phyloP scores from a whole-genome alignment of 2,888 invertebrate genomes.

The Seira sanloemensis region DNA sequence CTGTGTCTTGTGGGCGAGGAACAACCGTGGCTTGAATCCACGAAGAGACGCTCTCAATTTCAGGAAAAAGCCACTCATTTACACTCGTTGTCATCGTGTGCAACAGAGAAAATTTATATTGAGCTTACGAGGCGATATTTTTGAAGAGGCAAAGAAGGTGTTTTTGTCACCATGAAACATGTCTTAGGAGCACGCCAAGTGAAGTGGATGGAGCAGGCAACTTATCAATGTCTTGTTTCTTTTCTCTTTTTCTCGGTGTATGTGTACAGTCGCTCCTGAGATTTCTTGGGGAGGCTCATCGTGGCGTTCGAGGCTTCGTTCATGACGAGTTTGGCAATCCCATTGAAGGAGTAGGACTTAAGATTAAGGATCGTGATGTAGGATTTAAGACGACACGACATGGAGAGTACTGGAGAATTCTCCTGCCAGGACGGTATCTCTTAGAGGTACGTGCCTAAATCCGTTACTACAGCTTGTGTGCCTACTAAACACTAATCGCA shows the following conservation, averaged over 20 bases:
- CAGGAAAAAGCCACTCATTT: too few species aligned
- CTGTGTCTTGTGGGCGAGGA: too few species aligned
- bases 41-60: too few species aligned
- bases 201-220: constrained; percentile 3
- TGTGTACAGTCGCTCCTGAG: constrained; percentile 84
- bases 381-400: constrained; percentile 90
- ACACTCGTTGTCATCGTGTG: too few species aligned
- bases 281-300: constrained; percentile 89
- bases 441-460: constrained; percentile 88
- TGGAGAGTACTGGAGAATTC: constrained; percentile 96
- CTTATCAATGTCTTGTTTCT: constrained; percentile 38
- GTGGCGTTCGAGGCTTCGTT: constrained; percentile 93
- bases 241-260: too few species aligned
- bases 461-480: too few species aligned
- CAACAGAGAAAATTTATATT: too few species aligned
- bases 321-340: constrained; percentile 84
- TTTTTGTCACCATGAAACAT: constrained; percentile 29
- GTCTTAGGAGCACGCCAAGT: neutral
- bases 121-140: too few species aligned
- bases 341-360: constrained; percentile 86
- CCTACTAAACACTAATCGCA: too few species aligned
- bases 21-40: too few species aligned
- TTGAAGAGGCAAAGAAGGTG: too few species aligned
- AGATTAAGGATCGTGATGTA: constrained; percentile 88
- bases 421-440: constrained; percentile 90